A percentile compares a stretch with the other conserved stretches of the same genome.
These are phyloP conservation scores for cattle (Bos taurus) DNA, from an alignment of 2,113 vertebrate species.

Conservation along the genomic window DNA sequence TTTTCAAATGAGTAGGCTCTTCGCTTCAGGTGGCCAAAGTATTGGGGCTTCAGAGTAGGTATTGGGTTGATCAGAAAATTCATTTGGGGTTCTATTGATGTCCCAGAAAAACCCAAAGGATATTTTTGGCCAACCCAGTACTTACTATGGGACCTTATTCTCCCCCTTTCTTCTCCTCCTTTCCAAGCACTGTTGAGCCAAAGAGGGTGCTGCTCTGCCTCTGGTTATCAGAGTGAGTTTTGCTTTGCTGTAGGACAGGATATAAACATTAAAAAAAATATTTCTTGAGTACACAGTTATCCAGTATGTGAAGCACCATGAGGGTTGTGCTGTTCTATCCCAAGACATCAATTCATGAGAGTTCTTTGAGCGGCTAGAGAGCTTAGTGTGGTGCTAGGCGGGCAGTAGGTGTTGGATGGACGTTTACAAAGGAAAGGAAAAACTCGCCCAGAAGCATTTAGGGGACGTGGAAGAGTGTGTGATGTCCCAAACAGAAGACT, in stretches of 20 bases:
- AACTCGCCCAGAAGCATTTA: neutral
- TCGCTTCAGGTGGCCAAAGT: neutral
- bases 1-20: neutral
- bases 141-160: neutral
- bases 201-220: neutral
- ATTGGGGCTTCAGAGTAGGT: neutral
- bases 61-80: neutral
- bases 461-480: neutral
- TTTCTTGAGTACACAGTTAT: neutral
- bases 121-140: neutral
- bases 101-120: neutral
- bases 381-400: no score
- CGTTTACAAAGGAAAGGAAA: neutral
- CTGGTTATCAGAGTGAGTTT: neutral
- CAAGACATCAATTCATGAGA: rapidly evolving
- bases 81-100: neutral
- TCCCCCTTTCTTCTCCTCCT: neutral
- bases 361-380: neutral
- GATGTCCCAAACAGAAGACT: neutral
- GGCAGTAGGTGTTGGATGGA: rapidly evolving
- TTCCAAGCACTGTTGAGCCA: neutral
- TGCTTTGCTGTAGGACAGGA: neutral
- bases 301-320: rapidly evolving
- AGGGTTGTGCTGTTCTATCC: neutral
- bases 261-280: neutral